Evolutionary conservation across 2,797 vertebrate genomes (phyloP), one percentile per base, ranked within the genome.

Genomic region (Podargus strigoides): DNA sequence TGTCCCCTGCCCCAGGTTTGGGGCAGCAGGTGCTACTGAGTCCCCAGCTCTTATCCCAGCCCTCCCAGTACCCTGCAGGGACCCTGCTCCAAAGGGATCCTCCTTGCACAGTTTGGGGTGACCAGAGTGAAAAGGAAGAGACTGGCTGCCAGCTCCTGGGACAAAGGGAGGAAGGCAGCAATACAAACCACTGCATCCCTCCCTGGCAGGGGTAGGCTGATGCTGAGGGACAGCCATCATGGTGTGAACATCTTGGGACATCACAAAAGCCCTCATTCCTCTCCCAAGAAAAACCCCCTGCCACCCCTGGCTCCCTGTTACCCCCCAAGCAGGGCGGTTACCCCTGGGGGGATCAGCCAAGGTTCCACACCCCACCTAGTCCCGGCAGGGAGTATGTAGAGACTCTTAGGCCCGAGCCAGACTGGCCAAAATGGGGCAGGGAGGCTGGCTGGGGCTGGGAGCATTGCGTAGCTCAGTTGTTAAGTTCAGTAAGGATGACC

Each of bases 401-500:
- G 66, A 28, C 42, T 81, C 58, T 79, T n/a, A 81, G 32, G 66
- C 73, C 32, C 0, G 1, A 93, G 46, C 69, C 68, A 70, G 76
- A 82, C 85, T 81, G 76, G 37, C 47, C 18, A 6, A 76, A 89
- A 69, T 0, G 2, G 28, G 42, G 36, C 77, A 83, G 41, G 34
- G 68, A 73, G 53, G 78, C 58, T 66, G 89, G 49, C 75, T 5
- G 7, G 69, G 67, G 64, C 68, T 26, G 3, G 68, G 72, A 73
- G 37, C 49, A 84, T 36, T 72, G 49, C 32, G 90, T 59, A 72
- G 60, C 94, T 98, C 96, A 98, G 97, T 96, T 97, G 97, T 97
- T 97, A 91, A 98, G 97, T 87, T 98, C 97, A 3, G 95, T 97
- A 76, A 98, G 97, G 94, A 97, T 97, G 83, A 97, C 96, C 92